Conservation (phyloP, 2,888 invertebrate genomes). For the Eristalinus sepulchralis region DNA sequence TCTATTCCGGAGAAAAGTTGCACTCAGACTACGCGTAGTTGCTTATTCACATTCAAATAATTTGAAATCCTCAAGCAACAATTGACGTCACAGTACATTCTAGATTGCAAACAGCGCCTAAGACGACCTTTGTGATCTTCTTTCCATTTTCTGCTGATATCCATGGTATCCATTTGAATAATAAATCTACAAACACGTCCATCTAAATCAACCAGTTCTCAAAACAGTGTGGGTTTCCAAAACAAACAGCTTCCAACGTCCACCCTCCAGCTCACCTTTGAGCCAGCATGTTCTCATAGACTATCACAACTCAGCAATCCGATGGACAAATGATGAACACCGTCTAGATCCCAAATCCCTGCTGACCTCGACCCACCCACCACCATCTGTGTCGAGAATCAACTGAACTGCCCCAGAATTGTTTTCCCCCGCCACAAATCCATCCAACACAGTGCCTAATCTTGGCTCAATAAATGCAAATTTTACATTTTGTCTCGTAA, state of each 20-base stretch:
- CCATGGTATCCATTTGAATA: too few relatives aligned
- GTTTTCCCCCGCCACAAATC: too few relatives aligned
- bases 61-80: too few relatives aligned
- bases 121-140: too few relatives aligned
- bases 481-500: slow-evolving; percentile 5
- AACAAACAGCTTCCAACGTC: not conserved
- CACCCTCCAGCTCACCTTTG: not conserved
- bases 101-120: too few relatives aligned
- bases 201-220: too few relatives aligned
- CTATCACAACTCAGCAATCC: not conserved
- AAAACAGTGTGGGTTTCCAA: not conserved
- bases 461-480: slow-evolving; percentile 13
- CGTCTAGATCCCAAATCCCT: not conserved
- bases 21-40: too few relatives aligned
- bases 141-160: too few relatives aligned
- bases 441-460: not conserved
- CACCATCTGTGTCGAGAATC: not conserved
- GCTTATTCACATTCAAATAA: too few relatives aligned
- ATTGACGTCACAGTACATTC: too few relatives aligned
- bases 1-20: too few relatives aligned
- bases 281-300: not conserved
- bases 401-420: not conserved
- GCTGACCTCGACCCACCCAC: not conserved
- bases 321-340: not conserved
- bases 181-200: too few relatives aligned